Evolutionary conservation across 2,888 invertebrate species (phyloP).

Genomic region (Eupithecia subumbrata): DNA sequence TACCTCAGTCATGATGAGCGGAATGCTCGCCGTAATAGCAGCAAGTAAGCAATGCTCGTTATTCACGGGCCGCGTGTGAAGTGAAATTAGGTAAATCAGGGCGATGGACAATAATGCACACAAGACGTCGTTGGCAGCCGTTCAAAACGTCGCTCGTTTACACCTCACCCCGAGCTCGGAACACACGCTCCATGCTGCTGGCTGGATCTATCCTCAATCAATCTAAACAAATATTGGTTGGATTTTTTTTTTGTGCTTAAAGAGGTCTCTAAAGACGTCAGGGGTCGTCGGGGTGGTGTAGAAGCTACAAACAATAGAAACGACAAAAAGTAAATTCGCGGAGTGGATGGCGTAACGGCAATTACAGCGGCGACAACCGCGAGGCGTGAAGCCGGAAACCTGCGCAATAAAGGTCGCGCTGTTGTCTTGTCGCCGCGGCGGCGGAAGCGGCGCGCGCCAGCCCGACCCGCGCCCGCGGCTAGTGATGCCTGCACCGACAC

Average conservation of each 20-base stretch:
- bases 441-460: slow-evolving; percentile 45
- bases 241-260: neutral
- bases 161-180: slow-evolving; percentile 24
- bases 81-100: slow-evolving; percentile 31
- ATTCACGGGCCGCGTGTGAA: slow-evolving; percentile 4
- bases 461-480: slow-evolving; percentile 16
- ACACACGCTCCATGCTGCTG: neutral
- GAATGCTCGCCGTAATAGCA: neutral
- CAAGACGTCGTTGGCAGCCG: slow-evolving; percentile 46
- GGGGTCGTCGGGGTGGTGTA: neutral
- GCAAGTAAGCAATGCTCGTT: neutral
- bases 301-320: slow-evolving; percentile 21
- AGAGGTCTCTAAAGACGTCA: neutral
- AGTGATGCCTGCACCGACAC: neutral
- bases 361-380: slow-evolving; percentile 37
- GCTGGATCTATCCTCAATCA: neutral
- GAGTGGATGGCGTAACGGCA: slow-evolving; percentile 40
- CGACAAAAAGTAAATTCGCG: slow-evolving; percentile 25
- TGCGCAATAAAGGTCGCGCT: slow-evolving; percentile 46
- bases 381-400: slow-evolving; percentile 45
- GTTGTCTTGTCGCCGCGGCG: slow-evolving; percentile 45
- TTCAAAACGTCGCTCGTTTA: slow-evolving; percentile 47
- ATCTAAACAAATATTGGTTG: neutral
- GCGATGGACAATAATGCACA: slow-evolving; percentile 30
- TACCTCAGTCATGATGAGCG: neutral